These are phyloP conservation scores for Strigops habroptila DNA, from an alignment of 2,113 vertebrate genomes.

Conservation along the genomic window DNA sequence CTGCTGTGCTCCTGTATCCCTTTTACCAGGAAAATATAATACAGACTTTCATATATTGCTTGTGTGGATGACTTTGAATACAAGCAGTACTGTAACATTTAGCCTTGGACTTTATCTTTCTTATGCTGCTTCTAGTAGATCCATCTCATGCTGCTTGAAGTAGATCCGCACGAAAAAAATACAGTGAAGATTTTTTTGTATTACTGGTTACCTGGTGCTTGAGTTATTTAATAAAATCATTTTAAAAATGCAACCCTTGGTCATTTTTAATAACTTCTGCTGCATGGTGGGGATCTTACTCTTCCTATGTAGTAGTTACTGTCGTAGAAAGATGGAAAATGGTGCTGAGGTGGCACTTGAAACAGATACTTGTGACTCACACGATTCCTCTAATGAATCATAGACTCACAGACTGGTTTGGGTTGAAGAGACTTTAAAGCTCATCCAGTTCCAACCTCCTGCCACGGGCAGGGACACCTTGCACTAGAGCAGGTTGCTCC, in stretches of 20 bases:
- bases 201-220: not conserved
- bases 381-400: not conserved
- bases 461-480: not conserved
- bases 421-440: not conserved
- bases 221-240: not conserved
- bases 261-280: not conserved
- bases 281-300: not conserved
- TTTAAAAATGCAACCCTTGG: not conserved
- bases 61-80: not conserved
- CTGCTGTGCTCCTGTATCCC: not conserved
- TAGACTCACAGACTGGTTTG: not conserved
- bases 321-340: not conserved
- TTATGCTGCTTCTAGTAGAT: not conserved
- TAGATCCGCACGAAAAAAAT: not conserved
- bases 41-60: not conserved
- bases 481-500: not conserved
- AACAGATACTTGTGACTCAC: not conserved
- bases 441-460: not conserved
- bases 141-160: not conserved
- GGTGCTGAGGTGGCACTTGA: not conserved
- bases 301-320: not conserved
- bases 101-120: not conserved
- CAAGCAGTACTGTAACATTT: not conserved
- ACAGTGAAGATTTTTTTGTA: not conserved
- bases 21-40: not conserved